Conservation (phyloP, 2,797 vertebrate species). For the Chrosomus eos region DNA sequence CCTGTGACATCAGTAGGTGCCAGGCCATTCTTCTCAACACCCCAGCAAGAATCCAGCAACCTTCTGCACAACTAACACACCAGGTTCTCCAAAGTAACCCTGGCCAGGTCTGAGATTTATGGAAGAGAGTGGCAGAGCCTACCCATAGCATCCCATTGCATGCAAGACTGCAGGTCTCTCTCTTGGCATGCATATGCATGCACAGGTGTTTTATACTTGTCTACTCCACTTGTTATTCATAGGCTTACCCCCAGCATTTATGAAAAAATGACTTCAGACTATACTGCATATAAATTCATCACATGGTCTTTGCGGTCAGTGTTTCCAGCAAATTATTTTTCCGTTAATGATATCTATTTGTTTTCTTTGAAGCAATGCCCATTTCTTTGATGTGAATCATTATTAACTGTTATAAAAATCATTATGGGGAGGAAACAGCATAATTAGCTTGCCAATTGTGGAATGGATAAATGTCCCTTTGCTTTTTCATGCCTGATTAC, state of each 20-base stretch:
- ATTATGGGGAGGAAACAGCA: slow-evolving; percentile 46
- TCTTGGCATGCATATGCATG: slow-evolving; percentile 39
- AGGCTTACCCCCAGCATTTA: background rate
- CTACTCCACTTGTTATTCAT: slow-evolving; percentile 12
- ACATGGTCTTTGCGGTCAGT: slow-evolving; percentile 5
- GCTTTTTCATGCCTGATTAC: slow-evolving; percentile 47
- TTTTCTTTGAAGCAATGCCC: slow-evolving; percentile 43
- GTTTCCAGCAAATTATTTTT: slow-evolving; percentile 16
- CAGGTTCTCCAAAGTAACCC: background rate
- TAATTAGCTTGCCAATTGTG: slow-evolving; percentile 68
- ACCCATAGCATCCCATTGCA: background rate
- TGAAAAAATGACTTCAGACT: background rate
- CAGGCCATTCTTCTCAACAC: slow-evolving; percentile 10
- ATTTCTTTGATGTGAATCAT: slow-evolving; percentile 47
- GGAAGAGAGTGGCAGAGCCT: background rate
- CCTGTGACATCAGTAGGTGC: background rate
- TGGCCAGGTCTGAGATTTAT: background rate
- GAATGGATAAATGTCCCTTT: slow-evolving; percentile 55
- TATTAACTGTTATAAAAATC: slow-evolving; percentile 60
- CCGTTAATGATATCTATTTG: slow-evolving; percentile 40
- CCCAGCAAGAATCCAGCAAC: background rate
- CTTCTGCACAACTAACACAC: background rate
- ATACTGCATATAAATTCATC: slow-evolving; percentile 19
- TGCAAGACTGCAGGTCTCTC: slow-evolving; percentile 13
- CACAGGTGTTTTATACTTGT: slow-evolving; percentile 23